Base-by-base conservation (phyloP, 2,113 vertebrate species). In the Microcebus murinus region DNA sequence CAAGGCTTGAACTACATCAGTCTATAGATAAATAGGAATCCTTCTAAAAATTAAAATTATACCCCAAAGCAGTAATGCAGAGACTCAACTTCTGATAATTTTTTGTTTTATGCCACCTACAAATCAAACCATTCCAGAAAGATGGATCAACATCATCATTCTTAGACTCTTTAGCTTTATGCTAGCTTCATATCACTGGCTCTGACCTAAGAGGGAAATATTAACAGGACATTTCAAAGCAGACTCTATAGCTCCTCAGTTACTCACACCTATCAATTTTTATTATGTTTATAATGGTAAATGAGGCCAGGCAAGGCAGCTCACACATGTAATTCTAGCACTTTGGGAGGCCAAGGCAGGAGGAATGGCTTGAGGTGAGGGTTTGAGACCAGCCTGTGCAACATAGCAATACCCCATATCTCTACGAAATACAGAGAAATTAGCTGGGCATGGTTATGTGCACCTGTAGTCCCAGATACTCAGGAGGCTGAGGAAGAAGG, bases 41-140 rank as follows among this genome's bases (percentile, higher is more conserved):
- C 57, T 67, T 13, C 45, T 65, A 71, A 93, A 96, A 73, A 76
- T 74, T 80, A 89, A 91, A 87, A 97, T 55, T 20, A 86, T n/a
- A 77, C 8, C 67, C 61, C 27, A 82, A 57, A 73, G 63, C 55
- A 95, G 36, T 23, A 93, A 83, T 39, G 17, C 57, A 80, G 17
- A 94, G 65, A 88, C 52, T 89, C 67, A 55, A 11, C 55, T 91
- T 77, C 36, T 70, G 77, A 90, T 65, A 36, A 93, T 70, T 36
- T 81, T 76, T 70, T 81, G n/a, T 71, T 73, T 31, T 63, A 21
- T 67, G 55, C 31, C n/a, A 91, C 39, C 31, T 91, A 42, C 67
- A 91, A 87, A 89, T 91, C 83, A 86, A 96, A 71, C 55, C 82
- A 91, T 92, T 79, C 45, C 12, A 76, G 25, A 52, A 76, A 67